Conservation (phyloP, 2,113 vertebrate species). For the Hippoglossus stenolepis region DNA sequence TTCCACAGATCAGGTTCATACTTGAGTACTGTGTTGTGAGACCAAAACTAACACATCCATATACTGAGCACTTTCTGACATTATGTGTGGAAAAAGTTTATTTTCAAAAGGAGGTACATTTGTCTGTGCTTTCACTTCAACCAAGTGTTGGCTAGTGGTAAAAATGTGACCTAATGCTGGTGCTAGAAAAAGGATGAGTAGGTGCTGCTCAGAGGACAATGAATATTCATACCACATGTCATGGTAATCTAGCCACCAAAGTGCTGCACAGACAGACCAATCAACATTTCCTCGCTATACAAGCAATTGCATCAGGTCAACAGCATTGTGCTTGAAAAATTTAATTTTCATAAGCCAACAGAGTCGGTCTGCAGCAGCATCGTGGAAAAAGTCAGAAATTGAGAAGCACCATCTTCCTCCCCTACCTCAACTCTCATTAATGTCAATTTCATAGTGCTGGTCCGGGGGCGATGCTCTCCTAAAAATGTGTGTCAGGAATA, state of each 20-base stretch:
- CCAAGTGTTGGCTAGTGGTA: too few relatives aligned
- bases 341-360: constrained; percentile 35
- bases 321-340: constrained; percentile 30
- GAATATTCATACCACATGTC: neutral
- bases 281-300: neutral
- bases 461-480: constrained; percentile 58
- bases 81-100: too few relatives aligned
- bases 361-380: constrained; percentile 44
- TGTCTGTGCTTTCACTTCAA: too few relatives aligned
- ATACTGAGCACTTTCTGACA: too few relatives aligned
- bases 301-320: constrained; percentile 17
- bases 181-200: too few relatives aligned
- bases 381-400: constrained; percentile 65
- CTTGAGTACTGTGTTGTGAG: too few relatives aligned
- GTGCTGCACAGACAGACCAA: neutral
- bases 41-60: too few relatives aligned
- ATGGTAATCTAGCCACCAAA: neutral
- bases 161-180: too few relatives aligned
- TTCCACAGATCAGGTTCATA: too few relatives aligned
- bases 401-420: constrained; percentile 53
- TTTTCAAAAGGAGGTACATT: too few relatives aligned
- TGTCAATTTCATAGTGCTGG: constrained; percentile 79
- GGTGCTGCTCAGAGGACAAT: neutral
- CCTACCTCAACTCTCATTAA: constrained; percentile 79
- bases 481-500: constrained; percentile 67